Conservation (phyloP, 2,888 invertebrate species). For the Acronicta alni region DNA sequence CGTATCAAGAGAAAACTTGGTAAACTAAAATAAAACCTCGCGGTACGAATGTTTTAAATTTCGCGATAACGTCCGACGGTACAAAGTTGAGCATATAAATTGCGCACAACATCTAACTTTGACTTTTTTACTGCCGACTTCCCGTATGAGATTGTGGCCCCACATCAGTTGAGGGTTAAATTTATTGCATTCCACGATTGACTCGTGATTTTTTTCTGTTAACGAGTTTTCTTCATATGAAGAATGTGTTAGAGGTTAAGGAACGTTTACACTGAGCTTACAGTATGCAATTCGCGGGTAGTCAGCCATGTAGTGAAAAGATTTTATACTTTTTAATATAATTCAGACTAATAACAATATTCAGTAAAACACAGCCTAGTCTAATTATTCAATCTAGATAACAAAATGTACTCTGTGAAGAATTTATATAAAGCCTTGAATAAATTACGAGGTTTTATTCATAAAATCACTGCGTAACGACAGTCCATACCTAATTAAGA, state of each 20-base stretch:
- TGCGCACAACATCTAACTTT: conserved; percentile 51
- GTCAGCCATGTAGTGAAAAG: no score
- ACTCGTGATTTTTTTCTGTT: conserved; percentile 49
- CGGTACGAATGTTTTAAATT: conserved; percentile 67
- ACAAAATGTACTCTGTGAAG: conserved; percentile 48
- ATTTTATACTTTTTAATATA: no score
- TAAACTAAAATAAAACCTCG: conserved; percentile 62
- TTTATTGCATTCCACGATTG: conserved; percentile 56
- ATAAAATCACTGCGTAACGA: conserved; percentile 27
- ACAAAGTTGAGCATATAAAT: conserved; percentile 55
- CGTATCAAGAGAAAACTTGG: conserved; percentile 47
- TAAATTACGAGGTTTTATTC: conserved; percentile 36
- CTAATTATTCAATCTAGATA: conserved; percentile 48
- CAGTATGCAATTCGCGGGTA: no score
- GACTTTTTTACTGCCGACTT: conserved; percentile 55
- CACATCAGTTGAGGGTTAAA: conserved; percentile 51
- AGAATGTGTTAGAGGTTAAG: conserved; percentile 25
- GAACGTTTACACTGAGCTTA: no score
- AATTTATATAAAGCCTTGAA: conserved; percentile 41
- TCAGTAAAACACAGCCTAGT: conserved; percentile 12
- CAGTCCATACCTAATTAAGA: conserved; percentile 19
- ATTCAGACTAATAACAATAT: neutral
- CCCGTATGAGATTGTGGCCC: conserved; percentile 50
- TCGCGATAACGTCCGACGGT: conserved; percentile 66
- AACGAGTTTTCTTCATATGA: conserved; percentile 46